Conservation (phyloP, 2,797 vertebrate genomes). For the Paedocypris micromegethes region DNA sequence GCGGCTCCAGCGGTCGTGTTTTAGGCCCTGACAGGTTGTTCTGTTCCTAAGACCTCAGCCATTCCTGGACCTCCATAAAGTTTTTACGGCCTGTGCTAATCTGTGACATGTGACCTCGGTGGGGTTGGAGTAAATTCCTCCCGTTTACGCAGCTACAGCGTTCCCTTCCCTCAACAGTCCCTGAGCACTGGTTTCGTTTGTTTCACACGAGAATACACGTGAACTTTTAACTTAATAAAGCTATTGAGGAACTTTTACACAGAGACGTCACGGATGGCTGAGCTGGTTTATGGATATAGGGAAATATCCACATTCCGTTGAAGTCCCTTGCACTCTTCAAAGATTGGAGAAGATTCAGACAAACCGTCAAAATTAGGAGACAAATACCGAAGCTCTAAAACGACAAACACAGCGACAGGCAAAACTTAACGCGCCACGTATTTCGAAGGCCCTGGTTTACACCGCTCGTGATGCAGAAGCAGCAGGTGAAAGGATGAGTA, state of each 20-base stretch:
- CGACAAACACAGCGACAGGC: slow-evolving; percentile 15
- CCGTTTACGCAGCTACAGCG: slow-evolving; percentile 36
- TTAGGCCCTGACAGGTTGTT: neutral
- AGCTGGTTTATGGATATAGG: slow-evolving; percentile 18
- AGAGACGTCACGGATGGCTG: slow-evolving; percentile 24
- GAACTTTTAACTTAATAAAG: slow-evolving; percentile 58
- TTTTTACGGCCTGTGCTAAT: slow-evolving; percentile 43
- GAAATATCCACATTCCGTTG: slow-evolving; percentile 33
- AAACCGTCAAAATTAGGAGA: slow-evolving; percentile 21
- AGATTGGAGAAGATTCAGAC: slow-evolving; percentile 15
- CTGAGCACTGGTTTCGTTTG: slow-evolving; percentile 65
- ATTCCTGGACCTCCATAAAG: slow-evolving; percentile 28
- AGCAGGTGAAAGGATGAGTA: slow-evolving; percentile 42
- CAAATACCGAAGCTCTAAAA: slow-evolving; percentile 16
- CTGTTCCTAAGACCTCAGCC: slow-evolving; percentile 6
- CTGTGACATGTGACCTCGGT: slow-evolving; percentile 36
- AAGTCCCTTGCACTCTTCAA: slow-evolving; percentile 54
- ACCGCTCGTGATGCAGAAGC: slow-evolving; percentile 38
- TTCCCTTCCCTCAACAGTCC: slow-evolving; percentile 57
- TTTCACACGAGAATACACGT: slow-evolving; percentile 55
- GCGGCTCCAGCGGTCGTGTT: neutral
- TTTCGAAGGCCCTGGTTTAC: slow-evolving; percentile 36
- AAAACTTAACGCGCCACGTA: slow-evolving; percentile 12
- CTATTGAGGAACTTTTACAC: slow-evolving; percentile 50
- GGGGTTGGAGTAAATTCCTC: slow-evolving; percentile 33